Percentiles rank a stretch among this genome's conserved stretches.
Evolutionary conservation across 2,888 invertebrate genomes (phyloP).

Genomic region (Caenorhabditis sp.): DNA sequence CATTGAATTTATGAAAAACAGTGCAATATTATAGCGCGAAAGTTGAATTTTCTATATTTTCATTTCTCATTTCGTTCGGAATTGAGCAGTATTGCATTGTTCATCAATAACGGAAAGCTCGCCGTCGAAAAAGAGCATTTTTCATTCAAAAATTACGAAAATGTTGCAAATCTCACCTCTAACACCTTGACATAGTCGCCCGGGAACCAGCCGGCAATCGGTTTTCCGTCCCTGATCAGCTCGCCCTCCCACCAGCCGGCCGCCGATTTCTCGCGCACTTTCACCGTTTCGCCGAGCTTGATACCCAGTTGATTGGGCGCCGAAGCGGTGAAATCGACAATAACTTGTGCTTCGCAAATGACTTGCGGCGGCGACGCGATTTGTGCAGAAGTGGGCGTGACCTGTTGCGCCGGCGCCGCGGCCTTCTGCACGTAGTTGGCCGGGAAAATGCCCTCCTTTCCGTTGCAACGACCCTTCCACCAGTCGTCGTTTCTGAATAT

Average conservation of each 20-base stretch:
- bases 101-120: too few relatives aligned
- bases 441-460: conserved; percentile 93
- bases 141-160: too few relatives aligned
- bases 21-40: too few relatives aligned
- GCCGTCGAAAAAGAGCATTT: neutral
- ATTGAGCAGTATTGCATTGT: too few relatives aligned
- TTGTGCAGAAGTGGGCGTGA: neutral
- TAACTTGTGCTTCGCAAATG: conserved; percentile 52
- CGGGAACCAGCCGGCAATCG: conserved; percentile 98
- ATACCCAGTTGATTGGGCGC: conserved; percentile 93
- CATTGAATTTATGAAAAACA: too few relatives aligned
- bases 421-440: conserved; percentile 88
- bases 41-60: too few relatives aligned
- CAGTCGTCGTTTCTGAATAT: conserved; percentile 95
- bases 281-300: conserved; percentile 87
- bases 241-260: conserved; percentile 99
- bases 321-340: conserved; percentile 83
- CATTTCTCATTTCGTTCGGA: too few relatives aligned
- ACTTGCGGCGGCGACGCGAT: neutral
- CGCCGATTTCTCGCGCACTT: conserved; percentile 93
- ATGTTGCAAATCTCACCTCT: conserved; percentile 60
- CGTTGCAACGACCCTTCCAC: conserved; percentile 90
- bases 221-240: conserved; percentile 83
- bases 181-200: conserved; percentile 92
- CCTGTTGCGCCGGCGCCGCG: neutral